Evolutionary conservation across 2,888 invertebrate genomes (phyloP), one percentile per base, ranked within the genome.

Genomic region (Julus scanicus): DNA sequence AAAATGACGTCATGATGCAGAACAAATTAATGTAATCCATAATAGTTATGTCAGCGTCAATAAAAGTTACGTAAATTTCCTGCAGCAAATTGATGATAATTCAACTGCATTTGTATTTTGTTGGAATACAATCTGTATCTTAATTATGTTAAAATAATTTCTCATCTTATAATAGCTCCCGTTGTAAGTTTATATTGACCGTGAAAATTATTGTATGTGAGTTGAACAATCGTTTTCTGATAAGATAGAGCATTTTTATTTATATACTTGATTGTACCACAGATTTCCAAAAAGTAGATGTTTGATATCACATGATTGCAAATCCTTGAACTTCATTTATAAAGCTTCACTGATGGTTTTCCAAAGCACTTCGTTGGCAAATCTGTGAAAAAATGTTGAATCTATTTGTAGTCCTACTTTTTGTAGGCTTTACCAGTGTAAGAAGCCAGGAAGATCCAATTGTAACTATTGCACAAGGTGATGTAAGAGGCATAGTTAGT

Each of bases 391-490:
- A 71, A 9, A 71, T 71, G 71, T 71, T 71, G 1, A n/a, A 29
- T 20, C 20, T 71, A 71, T 29, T 71, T 71, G 5, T 71, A 71
- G 71, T 71, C n/a, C n/a, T 71, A 20, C 3, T 71, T n/a, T 71
- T n/a, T 71, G 71, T 71, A 29, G 9, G 71, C 29, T 29, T 71
- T 71, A 11, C 29, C 20, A 6, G 20, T 71, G 71, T 71, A 8
- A 71, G 20, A n/a, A 29, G 71, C 71, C 71, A 71, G 29, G 71
- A 71, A n/a, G 71, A 71, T 71, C 86, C 86, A 48, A 53, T 86
- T 29, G 86, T 86, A 86, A 86, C 48, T n/a, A 86, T 49, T 49
- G 86, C 48, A 11, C 44, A 86, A 13, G 86, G 86, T 5, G 48
- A 86, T 49, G 86, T 86, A 17, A n/a, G 20, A 49, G 86, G 86